These are phyloP conservation scores for Onthophagus sagittarius DNA, from an alignment of 2,888 invertebrate genomes.

Conservation along the genomic window DNA sequence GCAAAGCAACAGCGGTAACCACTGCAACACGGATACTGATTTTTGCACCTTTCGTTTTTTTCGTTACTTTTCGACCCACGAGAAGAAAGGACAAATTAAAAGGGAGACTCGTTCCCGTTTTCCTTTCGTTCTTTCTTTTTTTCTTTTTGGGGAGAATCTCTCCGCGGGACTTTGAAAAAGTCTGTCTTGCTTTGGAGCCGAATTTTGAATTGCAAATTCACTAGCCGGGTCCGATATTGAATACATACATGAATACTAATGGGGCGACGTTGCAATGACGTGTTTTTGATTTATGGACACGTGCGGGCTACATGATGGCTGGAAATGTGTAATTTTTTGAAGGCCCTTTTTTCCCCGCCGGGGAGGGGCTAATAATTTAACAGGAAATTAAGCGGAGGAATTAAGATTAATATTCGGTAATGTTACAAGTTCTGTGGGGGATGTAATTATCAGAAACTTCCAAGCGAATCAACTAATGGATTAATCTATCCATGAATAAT, in stretches of 20 bases:
- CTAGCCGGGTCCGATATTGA: slow-evolving; percentile 19
- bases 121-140: not conserved
- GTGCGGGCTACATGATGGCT: not conserved
- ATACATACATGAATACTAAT: slow-evolving; percentile 23
- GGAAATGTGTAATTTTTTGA: not conserved
- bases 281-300: slow-evolving; percentile 17
- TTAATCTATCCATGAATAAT: not conserved
- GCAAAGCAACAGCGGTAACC: slow-evolving; percentile 40
- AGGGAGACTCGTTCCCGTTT: not conserved
- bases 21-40: slow-evolving; percentile 48
- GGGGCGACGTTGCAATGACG: slow-evolving; percentile 16
- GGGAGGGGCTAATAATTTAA: not conserved
- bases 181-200: slow-evolving; percentile 3
- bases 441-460: not conserved
- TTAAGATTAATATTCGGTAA: not conserved
- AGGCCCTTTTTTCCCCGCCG: not conserved
- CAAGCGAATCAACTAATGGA: not conserved
- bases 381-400: not conserved
- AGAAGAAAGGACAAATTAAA: not conserved
- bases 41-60: slow-evolving; percentile 31
- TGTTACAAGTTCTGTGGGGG: not conserved
- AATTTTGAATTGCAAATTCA: slow-evolving; percentile 23
- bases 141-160: not conserved
- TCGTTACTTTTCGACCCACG: not conserved
- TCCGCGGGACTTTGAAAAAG: not conserved